phyloP scores from a whole-genome alignment of 2,797 vertebrate genomes.

The Cyprinella venusta region DNA sequence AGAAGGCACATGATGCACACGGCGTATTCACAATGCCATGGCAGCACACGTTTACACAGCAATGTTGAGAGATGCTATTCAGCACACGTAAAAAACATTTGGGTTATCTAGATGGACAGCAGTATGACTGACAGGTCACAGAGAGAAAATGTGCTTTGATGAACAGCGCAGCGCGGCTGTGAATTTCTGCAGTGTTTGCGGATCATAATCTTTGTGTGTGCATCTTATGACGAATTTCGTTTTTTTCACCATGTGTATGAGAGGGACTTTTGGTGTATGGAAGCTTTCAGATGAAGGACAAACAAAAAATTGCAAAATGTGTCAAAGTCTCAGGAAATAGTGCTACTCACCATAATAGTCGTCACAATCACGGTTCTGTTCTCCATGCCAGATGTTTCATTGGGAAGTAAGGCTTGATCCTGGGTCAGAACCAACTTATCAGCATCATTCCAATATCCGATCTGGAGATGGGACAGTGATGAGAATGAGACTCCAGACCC shows the following conservation, averaged over 20 bases:
- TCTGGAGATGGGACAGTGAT: slow-evolving; percentile 73
- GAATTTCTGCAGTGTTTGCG: slow-evolving; percentile 37
- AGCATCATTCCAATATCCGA: slow-evolving; percentile 99
- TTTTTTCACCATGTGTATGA: slow-evolving; percentile 34
- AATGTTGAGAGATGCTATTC: slow-evolving; percentile 38
- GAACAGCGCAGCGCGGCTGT: slow-evolving; percentile 16
- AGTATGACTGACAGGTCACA: slow-evolving; percentile 54
- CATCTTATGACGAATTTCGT: slow-evolving; percentile 32
- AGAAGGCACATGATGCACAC: slow-evolving; percentile 49
- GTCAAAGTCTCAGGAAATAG: slow-evolving; percentile 3
- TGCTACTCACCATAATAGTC: slow-evolving; percentile 93
- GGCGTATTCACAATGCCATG: slow-evolving; percentile 2
- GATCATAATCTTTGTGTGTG: slow-evolving; percentile 39
- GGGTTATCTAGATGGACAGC: slow-evolving; percentile 39
- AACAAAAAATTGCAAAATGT: slow-evolving; percentile 19
- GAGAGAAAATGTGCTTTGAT: slow-evolving; percentile 35
- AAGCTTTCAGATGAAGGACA: slow-evolving; percentile 55
- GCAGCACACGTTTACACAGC: slow-evolving; percentile 26
- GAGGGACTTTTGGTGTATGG: slow-evolving; percentile 25
- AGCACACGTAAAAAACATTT: slow-evolving; percentile 40
- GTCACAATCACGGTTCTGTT: slow-evolving; percentile 97
- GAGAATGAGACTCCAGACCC: slow-evolving; percentile 27
- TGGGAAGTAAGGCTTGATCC: slow-evolving; percentile 88
- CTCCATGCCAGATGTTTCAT: slow-evolving; percentile 94
- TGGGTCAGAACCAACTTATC: slow-evolving; percentile 98